phyloP scores from a whole-genome alignment of 2,888 invertebrate genomes.

The Eilema griseolum region DNA sequence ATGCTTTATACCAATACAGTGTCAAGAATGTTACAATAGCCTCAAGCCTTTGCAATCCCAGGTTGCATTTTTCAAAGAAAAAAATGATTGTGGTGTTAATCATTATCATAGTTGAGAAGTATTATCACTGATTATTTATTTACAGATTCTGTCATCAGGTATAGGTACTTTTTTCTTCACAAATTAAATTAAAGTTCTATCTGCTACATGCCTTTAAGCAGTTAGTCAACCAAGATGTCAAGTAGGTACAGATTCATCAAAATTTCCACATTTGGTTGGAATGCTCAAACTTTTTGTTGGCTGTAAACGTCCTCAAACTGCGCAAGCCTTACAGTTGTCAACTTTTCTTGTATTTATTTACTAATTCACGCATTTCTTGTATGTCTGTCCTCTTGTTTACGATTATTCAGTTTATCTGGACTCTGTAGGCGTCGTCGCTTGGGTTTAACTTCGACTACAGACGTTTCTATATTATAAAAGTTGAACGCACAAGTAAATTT shows the following conservation, averaged over 20 bases:
- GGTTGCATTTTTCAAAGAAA: conserved; percentile 36
- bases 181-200: too few relatives aligned
- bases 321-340: conserved; percentile 68
- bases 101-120: neutral
- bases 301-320: conserved; percentile 71
- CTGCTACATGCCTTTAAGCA: conserved; percentile 23
- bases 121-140: too few relatives aligned
- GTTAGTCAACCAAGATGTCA: conserved; percentile 63
- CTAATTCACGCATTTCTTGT: conserved; percentile 76
- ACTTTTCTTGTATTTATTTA: conserved; percentile 75
- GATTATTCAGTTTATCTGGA: conserved; percentile 52
- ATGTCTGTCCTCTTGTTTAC: conserved; percentile 66
- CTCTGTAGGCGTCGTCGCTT: conserved; percentile 38
- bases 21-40: conserved; percentile 74
- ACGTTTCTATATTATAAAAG: conserved; percentile 62
- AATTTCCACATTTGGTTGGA: conserved; percentile 71
- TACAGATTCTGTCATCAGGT: too few relatives aligned
- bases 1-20: conserved; percentile 69
- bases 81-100: conserved; percentile 30
- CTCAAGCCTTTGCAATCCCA: conserved; percentile 56
- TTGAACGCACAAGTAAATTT: conserved; percentile 55
- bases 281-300: conserved; percentile 72
- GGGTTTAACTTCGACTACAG: conserved; percentile 51
- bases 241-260: conserved; percentile 64
- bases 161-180: too few relatives aligned